Percentiles rank a stretch among this genome's conserved stretches.
These are phyloP conservation scores for Panurus biarmicus DNA, from an alignment of 2,113 vertebrate genomes.

Conservation along the genomic window DNA sequence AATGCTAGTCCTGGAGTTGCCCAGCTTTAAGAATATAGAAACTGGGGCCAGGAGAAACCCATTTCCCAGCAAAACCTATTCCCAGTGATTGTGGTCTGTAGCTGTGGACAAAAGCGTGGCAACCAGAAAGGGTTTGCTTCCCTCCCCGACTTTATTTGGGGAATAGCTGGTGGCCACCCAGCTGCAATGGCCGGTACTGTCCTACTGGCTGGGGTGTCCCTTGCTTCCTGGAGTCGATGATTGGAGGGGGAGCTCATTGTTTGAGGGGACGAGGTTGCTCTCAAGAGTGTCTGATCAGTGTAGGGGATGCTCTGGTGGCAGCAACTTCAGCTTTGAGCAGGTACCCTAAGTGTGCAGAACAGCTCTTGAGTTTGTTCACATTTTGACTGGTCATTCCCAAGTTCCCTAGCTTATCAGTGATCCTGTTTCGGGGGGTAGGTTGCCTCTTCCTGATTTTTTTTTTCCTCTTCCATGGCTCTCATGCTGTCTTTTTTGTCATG, in stretches of 20 bases:
- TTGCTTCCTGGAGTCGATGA: neutral
- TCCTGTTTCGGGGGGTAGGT: neutral
- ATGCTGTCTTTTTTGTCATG: neutral
- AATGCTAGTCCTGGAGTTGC: neutral
- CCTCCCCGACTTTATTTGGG: neutral
- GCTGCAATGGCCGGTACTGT: neutral
- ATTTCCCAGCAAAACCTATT: neutral
- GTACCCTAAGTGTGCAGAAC: neutral
- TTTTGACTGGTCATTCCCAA: neutral
- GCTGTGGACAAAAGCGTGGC: neutral
- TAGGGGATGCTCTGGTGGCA: neutral
- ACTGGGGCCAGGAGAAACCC: neutral
- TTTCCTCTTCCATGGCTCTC: neutral
- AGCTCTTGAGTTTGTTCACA: neutral
- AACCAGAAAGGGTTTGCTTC: neutral
- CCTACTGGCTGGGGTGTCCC: neutral
- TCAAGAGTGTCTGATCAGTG: neutral
- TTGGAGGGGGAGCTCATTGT: neutral
- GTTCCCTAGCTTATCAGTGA: neutral
- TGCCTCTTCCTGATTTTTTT: neutral
- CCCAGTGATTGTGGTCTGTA: neutral
- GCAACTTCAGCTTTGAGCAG: neutral
- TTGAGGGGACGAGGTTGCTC: neutral
- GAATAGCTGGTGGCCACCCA: neutral
- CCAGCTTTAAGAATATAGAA: neutral